Conservation (phyloP, 2,888 invertebrate species). For the Drepana falcataria region DNA sequence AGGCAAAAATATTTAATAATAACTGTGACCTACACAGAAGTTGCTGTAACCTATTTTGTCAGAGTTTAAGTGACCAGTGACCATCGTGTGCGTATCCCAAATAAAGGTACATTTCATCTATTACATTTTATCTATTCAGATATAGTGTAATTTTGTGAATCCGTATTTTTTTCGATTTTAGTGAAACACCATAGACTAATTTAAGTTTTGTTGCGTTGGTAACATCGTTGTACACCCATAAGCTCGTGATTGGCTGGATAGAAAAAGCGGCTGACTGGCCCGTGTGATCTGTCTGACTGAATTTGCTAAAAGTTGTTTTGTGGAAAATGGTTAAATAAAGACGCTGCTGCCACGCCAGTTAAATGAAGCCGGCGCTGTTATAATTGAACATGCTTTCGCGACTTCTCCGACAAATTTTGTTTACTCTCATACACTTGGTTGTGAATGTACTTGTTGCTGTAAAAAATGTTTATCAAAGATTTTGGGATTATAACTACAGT, state of each 20-base stretch:
- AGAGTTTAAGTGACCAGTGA: too few species aligned
- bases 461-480: conserved; percentile 61
- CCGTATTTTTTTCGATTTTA: too few species aligned
- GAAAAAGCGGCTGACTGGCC: conserved; percentile 63
- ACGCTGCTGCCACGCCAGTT: conserved; percentile 18
- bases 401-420: conserved; percentile 54
- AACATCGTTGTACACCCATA: conserved; percentile 48
- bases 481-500: conserved; percentile 40
- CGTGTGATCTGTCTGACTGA: conserved; percentile 42
- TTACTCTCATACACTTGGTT: conserved; percentile 58
- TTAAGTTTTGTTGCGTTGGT: conserved; percentile 39
- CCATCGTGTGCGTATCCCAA: too few species aligned
- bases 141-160: too few species aligned
- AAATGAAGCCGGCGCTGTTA: conserved; percentile 13
- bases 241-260: conserved; percentile 67
- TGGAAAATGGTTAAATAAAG: conserved; percentile 56
- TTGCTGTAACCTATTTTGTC: too few species aligned
- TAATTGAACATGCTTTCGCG: conserved; percentile 57
- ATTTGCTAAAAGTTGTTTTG: conserved; percentile 26
- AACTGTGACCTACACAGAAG: too few species aligned
- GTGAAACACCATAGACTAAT: too few species aligned
- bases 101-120: too few species aligned
- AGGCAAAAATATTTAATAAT: too few species aligned
- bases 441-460: conserved; percentile 69
- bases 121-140: too few species aligned